Evolutionary conservation across 2,797 vertebrate species (phyloP).

Genomic region (Pteronotus mesoamericanus): DNA sequence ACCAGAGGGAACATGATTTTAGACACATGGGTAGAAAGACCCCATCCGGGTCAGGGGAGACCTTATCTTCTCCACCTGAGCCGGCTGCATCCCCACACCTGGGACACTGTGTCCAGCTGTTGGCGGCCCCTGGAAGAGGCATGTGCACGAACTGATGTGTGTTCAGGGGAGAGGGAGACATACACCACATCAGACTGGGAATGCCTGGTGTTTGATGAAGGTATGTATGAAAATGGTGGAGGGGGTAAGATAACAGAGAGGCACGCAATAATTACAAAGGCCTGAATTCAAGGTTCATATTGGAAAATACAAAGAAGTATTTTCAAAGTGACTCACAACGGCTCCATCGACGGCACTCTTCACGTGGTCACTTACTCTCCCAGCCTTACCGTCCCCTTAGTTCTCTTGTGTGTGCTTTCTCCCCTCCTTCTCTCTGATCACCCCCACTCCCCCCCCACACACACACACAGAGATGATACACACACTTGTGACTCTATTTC

Average conservation of each 20-base stretch:
- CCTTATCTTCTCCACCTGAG: neutral
- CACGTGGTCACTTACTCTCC: neutral
- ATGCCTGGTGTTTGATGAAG: neutral
- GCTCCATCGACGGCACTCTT: rapidly evolving
- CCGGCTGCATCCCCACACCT: too few relatives aligned
- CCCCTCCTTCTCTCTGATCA: neutral
- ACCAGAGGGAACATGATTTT: neutral
- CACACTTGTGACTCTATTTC: neutral
- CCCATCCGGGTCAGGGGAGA: too few relatives aligned
- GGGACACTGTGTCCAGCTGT: too few relatives aligned
- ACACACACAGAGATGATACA: too few relatives aligned
- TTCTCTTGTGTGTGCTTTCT: neutral
- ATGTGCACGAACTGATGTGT: neutral
- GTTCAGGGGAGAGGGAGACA: neutral
- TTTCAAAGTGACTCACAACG: neutral
- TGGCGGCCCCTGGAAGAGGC: neutral
- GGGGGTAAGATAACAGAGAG: neutral
- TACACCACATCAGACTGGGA: neutral
- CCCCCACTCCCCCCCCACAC: too few relatives aligned
- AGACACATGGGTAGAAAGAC: neutral
- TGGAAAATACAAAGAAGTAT: neutral
- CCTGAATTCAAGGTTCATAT: neutral
- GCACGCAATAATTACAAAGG: rapidly evolving
- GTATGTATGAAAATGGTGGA: rapidly evolving
- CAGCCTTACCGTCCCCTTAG: neutral